Evolutionary conservation across 2,888 invertebrate species (phyloP), one percentile per base, ranked within the genome.

Genomic region (Drosophila ezoana): DNA sequence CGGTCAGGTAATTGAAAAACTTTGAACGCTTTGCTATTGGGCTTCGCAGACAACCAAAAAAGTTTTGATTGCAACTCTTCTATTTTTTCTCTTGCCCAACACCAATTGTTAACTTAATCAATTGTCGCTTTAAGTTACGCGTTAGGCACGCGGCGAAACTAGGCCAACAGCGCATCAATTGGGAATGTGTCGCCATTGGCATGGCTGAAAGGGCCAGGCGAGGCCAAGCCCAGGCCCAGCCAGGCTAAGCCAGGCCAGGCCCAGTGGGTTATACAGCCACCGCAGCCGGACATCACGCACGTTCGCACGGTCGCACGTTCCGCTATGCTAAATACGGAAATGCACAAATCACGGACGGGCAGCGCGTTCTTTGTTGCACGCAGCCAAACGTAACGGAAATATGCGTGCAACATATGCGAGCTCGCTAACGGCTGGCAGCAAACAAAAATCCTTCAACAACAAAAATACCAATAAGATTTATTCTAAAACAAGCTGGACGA

Each of bases 1-100:
- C 70, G 87, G 78, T 80, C 82, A 82, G 82, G 84, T 82, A 82
- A 82, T 82, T 82, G 82, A 82, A 82, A 82, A 82, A 82, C 87
- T 82, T 81, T 79, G 43, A 61, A 68, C 63, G 51, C 70, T 66
- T 48, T 44, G 68, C 71, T 64, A 62, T 78, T 38, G 64, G 66
- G 67, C 64, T 72, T 67, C 44, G 58, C 57, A 56, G 72, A 52
- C 54, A 66, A 41, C 18, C 41, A 6, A 20, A 41, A 38, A 43
- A 71, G 79, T 77, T 81, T 70, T 79, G 76, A 74, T 80, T 54
- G 49, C 57, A 67, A 77, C 66, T 77, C 60, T 33, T 62, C 53
- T 60, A n/a, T 51, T 18, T 37, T 28, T 56, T 60, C 20, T 32
- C 16, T 20, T 11, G 38, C 9, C 28, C 28, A 28, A 49, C 4